Conservation (phyloP, 1,140 invertebrate genomes). For the Acyrthosiphon pisum region DNA sequence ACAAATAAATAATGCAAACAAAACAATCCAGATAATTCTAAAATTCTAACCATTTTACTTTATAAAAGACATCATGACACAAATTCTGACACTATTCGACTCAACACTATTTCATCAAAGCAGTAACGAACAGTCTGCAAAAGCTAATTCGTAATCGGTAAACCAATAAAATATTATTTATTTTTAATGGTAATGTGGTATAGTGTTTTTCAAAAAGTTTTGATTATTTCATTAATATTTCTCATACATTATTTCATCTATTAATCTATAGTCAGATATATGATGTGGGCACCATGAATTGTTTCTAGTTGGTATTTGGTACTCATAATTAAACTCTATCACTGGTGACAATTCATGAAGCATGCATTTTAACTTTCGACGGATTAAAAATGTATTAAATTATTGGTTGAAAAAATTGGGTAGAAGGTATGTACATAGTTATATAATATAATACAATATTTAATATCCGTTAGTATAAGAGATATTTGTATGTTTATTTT, state of each 20-base stretch:
- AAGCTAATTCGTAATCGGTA: neutral
- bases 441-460: too few species aligned
- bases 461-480: neutral
- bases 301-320: slow-evolving; percentile 48
- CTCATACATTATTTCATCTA: neutral
- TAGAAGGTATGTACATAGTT: too few species aligned
- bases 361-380: slow-evolving; percentile 30
- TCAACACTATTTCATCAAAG: neutral
- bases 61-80: neutral
- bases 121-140: neutral
- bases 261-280: neutral
- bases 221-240: neutral
- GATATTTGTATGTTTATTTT: neutral
- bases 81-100: neutral
- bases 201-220: neutral
- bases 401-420: neutral
- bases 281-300: slow-evolving; percentile 43
- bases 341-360: slow-evolving; percentile 55
- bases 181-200: neutral
- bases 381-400: neutral
- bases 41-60: neutral
- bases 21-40: slow-evolving; percentile 15
- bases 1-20: slow-evolving; percentile 16
- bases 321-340: slow-evolving; percentile 39
- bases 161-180: neutral